Base-by-base conservation (phyloP, 2,113 vertebrate species). In the Corythaixoides concolor region DNA sequence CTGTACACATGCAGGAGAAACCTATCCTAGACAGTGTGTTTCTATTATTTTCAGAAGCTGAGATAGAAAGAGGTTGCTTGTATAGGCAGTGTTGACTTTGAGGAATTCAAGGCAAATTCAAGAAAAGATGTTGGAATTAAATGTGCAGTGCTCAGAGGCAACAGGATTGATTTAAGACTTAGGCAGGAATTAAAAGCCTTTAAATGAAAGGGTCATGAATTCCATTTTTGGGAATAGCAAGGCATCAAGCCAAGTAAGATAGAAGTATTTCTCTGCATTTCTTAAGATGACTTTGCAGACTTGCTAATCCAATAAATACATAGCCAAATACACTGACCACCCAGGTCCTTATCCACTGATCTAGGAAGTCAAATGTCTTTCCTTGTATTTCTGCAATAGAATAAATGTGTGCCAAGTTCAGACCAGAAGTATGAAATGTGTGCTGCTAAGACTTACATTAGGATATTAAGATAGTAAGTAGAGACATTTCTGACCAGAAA, bases 231-330 rank as follows among this genome's bases (percentile, higher is more conserved):
- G 66, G 92, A 88, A 62, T 15, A 85, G 8, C 9, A 58, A 86
- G 59, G 75, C 63, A 74, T 52, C 55, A 33, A 50, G 75, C 67
- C 88, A 93, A 88, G 55, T 30, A 35, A 47, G 70, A 52, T 9
- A 67, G 52, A 84, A 87, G 23, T 0, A 6, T 70, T 92, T 70
- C 55, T 81, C 91, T 93, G 68, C 64, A 52, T 90, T 95, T 91
- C 82, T 88, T 70, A 45, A 83, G 43, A 85, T 90, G 92, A 93
- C 63, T 83, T 70, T 91, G 85, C 75, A 90, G 78, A 96, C 92
- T 47, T 95, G 45, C 15, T 88, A 55, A 88, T 88, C 85, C 82
- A 94, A 53, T 86, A 90, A 83, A 85, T 43, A 85, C n/a, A 49
- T 45, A 90, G 37, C 41, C 62, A 15, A 82, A 49, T 32, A 28